These are phyloP conservation scores for Aptenodytes patagonicus DNA, from an alignment of 2,113 vertebrate genomes.

Conservation along the genomic window DNA sequence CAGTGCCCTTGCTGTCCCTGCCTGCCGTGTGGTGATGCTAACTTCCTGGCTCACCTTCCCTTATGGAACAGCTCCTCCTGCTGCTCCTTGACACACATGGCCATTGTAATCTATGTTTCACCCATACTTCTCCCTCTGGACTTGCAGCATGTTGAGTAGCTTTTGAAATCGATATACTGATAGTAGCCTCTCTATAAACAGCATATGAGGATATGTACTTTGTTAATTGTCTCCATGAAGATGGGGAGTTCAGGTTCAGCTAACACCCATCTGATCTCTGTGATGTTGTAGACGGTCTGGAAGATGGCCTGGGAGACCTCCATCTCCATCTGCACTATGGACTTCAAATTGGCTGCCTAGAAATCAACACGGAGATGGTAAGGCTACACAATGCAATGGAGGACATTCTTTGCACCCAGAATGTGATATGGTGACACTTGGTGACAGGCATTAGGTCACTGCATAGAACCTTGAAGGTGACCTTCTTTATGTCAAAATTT, in stretches of 20 bases:
- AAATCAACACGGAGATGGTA: fast-evolving
- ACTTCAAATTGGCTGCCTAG: neutral
- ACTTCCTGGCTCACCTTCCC: neutral
- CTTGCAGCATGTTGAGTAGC: neutral
- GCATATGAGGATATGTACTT: neutral
- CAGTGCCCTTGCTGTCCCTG: neutral
- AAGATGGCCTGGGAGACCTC: neutral
- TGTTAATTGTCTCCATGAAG: neutral
- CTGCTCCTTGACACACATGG: neutral
- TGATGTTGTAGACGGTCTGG: neutral
- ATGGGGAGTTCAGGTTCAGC: neutral
- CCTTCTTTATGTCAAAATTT: neutral
- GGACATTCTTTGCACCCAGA: neutral
- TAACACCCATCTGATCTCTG: neutral
- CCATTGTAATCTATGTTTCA: neutral
- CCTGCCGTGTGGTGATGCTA: neutral
- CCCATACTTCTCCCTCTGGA: neutral
- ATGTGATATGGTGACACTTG: neutral
- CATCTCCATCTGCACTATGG: neutral
- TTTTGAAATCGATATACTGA: neutral
- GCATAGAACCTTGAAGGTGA: neutral
- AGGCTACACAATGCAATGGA: neutral
- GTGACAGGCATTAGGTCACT: neutral
- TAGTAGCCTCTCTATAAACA: neutral
- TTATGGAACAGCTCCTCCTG: neutral